phyloP scores from a whole-genome alignment of 2,113 vertebrate species.

The Bombycilla garrulus region DNA sequence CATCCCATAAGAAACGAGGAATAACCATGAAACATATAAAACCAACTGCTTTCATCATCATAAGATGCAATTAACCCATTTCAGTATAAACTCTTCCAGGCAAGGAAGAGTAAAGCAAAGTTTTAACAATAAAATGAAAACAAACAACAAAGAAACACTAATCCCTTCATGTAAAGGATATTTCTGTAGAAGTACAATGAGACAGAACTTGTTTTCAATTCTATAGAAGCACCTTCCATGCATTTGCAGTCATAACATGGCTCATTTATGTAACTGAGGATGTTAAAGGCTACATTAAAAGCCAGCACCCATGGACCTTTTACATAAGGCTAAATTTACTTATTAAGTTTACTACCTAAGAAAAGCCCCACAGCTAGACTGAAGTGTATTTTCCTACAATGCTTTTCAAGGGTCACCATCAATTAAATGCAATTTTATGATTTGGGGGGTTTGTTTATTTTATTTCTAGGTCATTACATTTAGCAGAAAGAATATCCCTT shows the following conservation, averaged over 20 bases:
- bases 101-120: background rate
- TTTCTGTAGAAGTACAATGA: background rate
- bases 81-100: background rate
- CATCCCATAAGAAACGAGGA: background rate
- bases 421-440: background rate
- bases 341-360: background rate
- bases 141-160: background rate
- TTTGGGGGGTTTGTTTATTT: background rate
- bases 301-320: background rate
- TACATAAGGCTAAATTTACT: background rate
- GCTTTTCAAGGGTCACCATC: background rate
- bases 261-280: background rate
- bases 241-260: background rate
- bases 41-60: background rate
- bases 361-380: background rate
- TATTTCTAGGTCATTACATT: background rate
- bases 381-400: background rate
- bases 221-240: background rate
- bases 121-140: background rate
- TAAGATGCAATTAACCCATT: slow-evolving; percentile 3
- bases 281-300: background rate
- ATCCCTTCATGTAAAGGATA: background rate
- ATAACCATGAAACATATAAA: background rate
- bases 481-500: background rate
- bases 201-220: background rate